These are phyloP conservation scores for Casuarius casuarius DNA, from an alignment of 2,113 vertebrate species.

Conservation along the genomic window DNA sequence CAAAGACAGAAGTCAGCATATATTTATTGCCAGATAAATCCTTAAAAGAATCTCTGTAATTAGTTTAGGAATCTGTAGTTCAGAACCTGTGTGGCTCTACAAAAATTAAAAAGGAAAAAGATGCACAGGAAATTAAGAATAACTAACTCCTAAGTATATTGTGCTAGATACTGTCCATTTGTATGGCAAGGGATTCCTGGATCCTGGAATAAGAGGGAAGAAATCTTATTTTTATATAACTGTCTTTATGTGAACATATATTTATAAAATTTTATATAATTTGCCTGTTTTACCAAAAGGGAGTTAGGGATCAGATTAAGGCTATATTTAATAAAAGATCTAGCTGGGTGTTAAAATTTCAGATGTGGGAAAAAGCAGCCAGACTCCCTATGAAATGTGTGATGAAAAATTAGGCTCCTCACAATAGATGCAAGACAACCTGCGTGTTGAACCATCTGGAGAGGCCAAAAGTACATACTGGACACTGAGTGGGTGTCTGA, in stretches of 20 bases:
- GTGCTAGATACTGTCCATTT: not conserved
- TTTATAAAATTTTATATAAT: not conserved
- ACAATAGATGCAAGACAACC: not conserved
- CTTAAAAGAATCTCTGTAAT: not conserved
- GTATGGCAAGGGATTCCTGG: not conserved
- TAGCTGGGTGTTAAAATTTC: not conserved
- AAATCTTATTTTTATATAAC: not conserved
- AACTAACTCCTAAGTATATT: not conserved
- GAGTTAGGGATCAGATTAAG: not conserved
- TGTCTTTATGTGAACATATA: not conserved
- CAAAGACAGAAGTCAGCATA: not conserved
- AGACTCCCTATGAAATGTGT: not conserved
- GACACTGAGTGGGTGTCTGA: not conserved
- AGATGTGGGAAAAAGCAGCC: not conserved
- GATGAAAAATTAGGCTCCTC: not conserved
- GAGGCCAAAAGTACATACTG: not conserved
- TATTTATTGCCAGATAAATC: not conserved
- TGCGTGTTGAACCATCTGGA: not conserved
- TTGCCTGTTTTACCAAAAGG: not conserved
- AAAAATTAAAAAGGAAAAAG: not conserved
- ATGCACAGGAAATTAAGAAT: not conserved
- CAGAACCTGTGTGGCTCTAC: not conserved
- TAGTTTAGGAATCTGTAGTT: not conserved
- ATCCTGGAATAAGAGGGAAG: not conserved
- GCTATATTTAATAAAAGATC: not conserved